Conservation (phyloP, 1,140 invertebrate species). For the Bombus confusus region DNA sequence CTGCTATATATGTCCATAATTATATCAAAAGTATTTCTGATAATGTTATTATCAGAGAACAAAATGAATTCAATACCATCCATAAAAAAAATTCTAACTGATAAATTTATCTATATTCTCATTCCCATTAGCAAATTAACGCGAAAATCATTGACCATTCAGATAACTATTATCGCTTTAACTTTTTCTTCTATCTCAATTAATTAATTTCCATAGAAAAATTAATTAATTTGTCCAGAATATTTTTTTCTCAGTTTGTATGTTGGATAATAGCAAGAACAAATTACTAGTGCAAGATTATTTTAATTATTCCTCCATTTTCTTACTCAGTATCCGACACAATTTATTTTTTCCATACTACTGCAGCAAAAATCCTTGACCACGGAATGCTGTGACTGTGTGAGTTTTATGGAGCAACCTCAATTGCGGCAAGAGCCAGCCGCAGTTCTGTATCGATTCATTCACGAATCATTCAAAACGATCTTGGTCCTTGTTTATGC, state of each 20-base stretch:
- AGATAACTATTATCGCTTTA: background rate
- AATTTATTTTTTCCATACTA: background rate
- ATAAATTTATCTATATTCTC: background rate
- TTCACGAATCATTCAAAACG: too few species aligned
- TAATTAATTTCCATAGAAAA: background rate
- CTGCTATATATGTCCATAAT: background rate
- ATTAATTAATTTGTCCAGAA: background rate
- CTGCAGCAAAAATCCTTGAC: background rate
- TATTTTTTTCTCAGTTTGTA: background rate
- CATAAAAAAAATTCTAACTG: background rate
- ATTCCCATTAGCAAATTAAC: background rate
- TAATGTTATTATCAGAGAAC: background rate
- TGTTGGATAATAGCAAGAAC: background rate
- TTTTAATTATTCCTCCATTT: background rate
- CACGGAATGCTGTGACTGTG: background rate
- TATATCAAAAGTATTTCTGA: background rate
- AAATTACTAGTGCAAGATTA: background rate
- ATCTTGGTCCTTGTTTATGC: background rate
- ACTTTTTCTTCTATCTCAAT: background rate
- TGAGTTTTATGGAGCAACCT: background rate
- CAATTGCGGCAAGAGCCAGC: background rate
- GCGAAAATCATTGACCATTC: background rate
- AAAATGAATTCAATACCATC: background rate
- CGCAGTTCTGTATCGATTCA: slow-evolving; percentile 8
- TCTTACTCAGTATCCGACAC: background rate